phyloP scores from a whole-genome alignment of 2,888 invertebrate genomes.

The Anoncus sp. region DNA sequence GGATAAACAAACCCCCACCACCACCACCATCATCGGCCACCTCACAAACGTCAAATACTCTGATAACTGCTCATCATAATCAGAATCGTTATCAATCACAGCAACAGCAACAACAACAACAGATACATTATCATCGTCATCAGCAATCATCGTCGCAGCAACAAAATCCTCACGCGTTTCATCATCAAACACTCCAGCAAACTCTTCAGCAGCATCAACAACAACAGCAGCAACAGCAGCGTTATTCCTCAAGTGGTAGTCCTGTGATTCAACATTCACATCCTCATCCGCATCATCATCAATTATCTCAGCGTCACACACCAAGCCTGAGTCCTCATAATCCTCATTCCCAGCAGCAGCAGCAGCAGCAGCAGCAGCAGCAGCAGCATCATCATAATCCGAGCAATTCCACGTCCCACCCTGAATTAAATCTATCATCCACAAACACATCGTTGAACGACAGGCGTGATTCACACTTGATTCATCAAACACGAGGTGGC shows the following conservation, averaged over 20 bases:
- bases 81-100: slow-evolving; percentile 72
- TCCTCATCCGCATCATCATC: slow-evolving; percentile 42
- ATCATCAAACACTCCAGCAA: slow-evolving; percentile 56
- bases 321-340: slow-evolving; percentile 60
- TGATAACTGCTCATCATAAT: slow-evolving; percentile 68
- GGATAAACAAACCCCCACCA: slow-evolving; percentile 77
- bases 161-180: slow-evolving; percentile 51
- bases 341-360: slow-evolving; percentile 3
- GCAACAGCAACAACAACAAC: slow-evolving; percentile 60
- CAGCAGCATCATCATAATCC: slow-evolving; percentile 70
- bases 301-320: slow-evolving; percentile 44
- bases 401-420: slow-evolving; percentile 60
- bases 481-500: slow-evolving; percentile 72
- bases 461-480: slow-evolving; percentile 64
- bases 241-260: slow-evolving; percentile 59
- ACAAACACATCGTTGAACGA: slow-evolving; percentile 62
- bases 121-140: slow-evolving; percentile 60
- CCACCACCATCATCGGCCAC: slow-evolving; percentile 38
- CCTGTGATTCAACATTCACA: slow-evolving; percentile 71
- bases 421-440: slow-evolving; percentile 58
- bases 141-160: slow-evolving; percentile 61
- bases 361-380: slow-evolving; percentile 62
- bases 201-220: slow-evolving; percentile 58
- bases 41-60: no score
- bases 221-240: slow-evolving; percentile 61